Evolutionary conservation across 2,797 vertebrate species (phyloP), one percentile per base, ranked within the genome.

Genomic region (Carapus acus): DNA sequence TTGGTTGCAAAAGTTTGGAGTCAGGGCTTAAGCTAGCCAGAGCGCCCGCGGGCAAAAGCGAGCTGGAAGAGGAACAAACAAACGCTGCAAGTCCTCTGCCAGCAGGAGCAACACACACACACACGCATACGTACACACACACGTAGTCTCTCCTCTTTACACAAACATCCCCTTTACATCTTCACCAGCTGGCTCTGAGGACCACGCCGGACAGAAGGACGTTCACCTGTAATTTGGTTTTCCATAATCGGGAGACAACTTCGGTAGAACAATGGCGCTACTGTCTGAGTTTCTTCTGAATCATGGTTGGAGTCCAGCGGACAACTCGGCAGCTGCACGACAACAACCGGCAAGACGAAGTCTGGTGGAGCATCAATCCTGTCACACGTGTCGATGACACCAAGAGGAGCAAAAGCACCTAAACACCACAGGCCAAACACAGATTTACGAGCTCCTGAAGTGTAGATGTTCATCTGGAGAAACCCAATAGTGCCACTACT

Each of bases 1-100:
- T 76, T 68, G 58, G 47, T 41, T 73, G 46, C 69, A 77, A 65
- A 11, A 45, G 58, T 76, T 43, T 58, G 64, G 58, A 74, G n/a
- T n/a, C 62, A 76, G 72, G 69, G 68, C 63, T 2, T 2, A 11
- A 49, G 58, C 77, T 73, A 67, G 39, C 73, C 66, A 17, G 20
- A 21, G 53, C 44, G 61, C 75, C 75, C 42, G 4, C 37, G 69
- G 83, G 71, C 75, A 68, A 79, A 65, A 61, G 70, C 27, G 18
- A 74, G 61, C 53, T 78, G 80, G 67, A 76, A 38, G 27, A 23
- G 21, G 64, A 83, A 80, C 66, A 84, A 78, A 81, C 70, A 69
- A 14, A 49, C 53, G 67, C 3, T 8, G 14, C 5, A 1, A 22
- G 58, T 62, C 48, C 17, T 58, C 22, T 51, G 55, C 56, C 50